These are phyloP conservation scores for Callyntrura sp. DNA, from an alignment of 2,888 invertebrate genomes.

Conservation along the genomic window DNA sequence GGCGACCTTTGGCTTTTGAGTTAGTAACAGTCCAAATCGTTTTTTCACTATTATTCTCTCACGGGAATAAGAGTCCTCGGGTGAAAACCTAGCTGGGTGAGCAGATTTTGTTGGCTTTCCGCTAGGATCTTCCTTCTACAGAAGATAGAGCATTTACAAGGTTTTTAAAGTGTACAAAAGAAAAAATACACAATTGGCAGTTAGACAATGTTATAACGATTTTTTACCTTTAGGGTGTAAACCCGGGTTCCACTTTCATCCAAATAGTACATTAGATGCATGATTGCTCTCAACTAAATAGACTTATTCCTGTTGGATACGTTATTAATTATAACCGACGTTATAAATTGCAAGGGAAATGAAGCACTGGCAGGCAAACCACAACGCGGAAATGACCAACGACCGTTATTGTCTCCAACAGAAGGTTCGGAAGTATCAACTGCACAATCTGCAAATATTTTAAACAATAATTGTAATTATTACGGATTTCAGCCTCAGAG, in stretches of 20 bases:
- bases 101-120: slow-evolving; percentile 95
- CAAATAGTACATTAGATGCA: slow-evolving; percentile 92
- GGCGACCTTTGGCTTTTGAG: slow-evolving; percentile 92
- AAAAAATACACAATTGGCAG: too few species aligned
- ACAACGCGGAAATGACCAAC: too few species aligned
- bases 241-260: slow-evolving; percentile 92
- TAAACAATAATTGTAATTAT: too few species aligned
- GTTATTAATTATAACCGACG: too few species aligned
- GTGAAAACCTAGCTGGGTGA: slow-evolving; percentile 98
- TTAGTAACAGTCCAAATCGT: slow-evolving; percentile 94
- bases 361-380: background rate
- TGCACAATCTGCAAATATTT: background rate
- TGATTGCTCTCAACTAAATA: slow-evolving; percentile 84
- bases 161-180: background rate
- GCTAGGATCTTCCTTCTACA: slow-evolving; percentile 91
- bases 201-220: background rate
- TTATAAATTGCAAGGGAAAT: too few species aligned
- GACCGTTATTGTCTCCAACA: background rate
- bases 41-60: slow-evolving; percentile 95
- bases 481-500: too few species aligned
- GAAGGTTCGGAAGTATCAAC: background rate
- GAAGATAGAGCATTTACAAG: slow-evolving; percentile 82
- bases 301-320: too few species aligned
- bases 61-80: slow-evolving; percentile 96
- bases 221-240: slow-evolving; percentile 92